These are phyloP conservation scores for Calyptommatus sinebrachiatus DNA, from an alignment of 2,113 vertebrate genomes.

Conservation along the genomic window DNA sequence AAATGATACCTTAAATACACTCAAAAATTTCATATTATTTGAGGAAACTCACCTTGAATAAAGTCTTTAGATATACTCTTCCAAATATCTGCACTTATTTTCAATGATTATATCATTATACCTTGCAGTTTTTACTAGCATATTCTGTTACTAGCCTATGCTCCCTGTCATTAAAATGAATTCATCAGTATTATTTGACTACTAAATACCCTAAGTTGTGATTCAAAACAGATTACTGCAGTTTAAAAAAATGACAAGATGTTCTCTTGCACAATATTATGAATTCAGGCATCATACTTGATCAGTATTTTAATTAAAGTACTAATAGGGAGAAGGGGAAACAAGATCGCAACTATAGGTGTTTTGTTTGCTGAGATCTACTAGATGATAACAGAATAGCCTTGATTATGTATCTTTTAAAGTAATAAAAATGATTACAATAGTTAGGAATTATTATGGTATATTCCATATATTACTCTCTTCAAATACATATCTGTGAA, in stretches of 20 bases:
- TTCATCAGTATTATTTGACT: not conserved
- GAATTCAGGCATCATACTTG: not conserved
- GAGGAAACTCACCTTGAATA: not conserved
- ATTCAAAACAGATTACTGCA: not conserved
- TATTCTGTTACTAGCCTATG: not conserved
- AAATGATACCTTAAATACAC: not conserved
- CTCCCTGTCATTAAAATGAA: not conserved
- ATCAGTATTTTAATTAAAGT: not conserved
- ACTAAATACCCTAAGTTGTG: not conserved
- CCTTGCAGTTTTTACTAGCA: not conserved
- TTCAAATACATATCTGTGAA: not conserved
- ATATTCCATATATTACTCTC: too few relatives aligned
- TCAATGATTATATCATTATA: not conserved
- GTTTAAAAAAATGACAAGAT: not conserved
- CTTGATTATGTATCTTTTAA: too few relatives aligned
- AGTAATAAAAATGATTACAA: too few relatives aligned
- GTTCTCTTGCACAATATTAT: not conserved
- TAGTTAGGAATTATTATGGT: too few relatives aligned
- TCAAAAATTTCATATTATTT: too few relatives aligned
- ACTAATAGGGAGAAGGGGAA: too few relatives aligned
- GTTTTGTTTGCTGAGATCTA: too few relatives aligned
- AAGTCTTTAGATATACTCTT: not conserved
- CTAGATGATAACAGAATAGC: too few relatives aligned
- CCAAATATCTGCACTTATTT: not conserved
- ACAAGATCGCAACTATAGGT: too few relatives aligned